Evolutionary conservation across 2,797 vertebrate species (phyloP).

Genomic region (Myripristis jacobus): DNA sequence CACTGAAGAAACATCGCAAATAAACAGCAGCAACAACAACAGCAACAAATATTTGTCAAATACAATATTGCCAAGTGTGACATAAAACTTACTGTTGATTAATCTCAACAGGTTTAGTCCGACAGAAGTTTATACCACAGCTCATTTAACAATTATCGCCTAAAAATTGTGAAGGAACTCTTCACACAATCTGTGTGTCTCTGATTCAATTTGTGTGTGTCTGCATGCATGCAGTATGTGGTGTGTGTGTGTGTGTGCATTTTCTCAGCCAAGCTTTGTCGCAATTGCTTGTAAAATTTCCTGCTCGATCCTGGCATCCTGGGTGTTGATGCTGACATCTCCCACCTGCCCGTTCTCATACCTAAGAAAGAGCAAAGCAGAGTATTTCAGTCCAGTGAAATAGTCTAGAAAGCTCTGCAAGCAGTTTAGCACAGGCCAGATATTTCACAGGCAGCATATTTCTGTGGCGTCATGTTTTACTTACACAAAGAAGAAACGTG

Average conservation of each 20-base stretch:
- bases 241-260: neutral
- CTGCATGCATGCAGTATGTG: too few species aligned
- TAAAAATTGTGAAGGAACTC: too few species aligned
- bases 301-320: constrained; percentile 91
- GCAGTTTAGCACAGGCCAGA: neutral
- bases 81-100: too few species aligned
- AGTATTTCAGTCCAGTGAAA: neutral
- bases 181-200: too few species aligned
- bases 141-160: too few species aligned
- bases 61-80: too few species aligned
- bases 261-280: constrained; percentile 76
- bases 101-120: too few species aligned
- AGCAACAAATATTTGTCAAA: too few species aligned
- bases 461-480: constrained; percentile 63
- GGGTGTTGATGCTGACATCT: constrained; percentile 95
- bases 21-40: too few species aligned
- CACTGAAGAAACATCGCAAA: too few species aligned
- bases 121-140: too few species aligned
- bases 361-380: constrained; percentile 76
- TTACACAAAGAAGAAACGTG: constrained; percentile 97
- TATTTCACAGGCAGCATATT: neutral
- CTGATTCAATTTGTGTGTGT: too few species aligned
- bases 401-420: neutral
- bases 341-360: constrained; percentile 97
- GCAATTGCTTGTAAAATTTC: constrained; percentile 94